phyloP scores from a whole-genome alignment of 2,888 invertebrate species.

The Stictocephala bisonia region DNA sequence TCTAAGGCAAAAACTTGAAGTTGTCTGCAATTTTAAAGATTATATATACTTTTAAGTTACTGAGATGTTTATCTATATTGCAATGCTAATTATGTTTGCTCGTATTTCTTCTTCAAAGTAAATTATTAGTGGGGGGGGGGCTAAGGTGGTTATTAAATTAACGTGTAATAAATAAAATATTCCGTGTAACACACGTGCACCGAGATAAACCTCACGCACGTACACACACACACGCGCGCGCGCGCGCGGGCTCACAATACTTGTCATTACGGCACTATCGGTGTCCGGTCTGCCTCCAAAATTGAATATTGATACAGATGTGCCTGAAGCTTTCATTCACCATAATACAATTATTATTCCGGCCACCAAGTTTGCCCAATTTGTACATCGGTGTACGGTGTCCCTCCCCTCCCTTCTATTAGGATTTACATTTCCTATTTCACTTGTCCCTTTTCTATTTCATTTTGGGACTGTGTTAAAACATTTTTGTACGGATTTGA shows the following conservation, averaged over 20 bases:
- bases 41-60: too few species aligned
- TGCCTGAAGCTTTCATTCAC: constrained; percentile 26
- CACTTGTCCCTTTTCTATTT: too few species aligned
- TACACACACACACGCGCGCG: constrained; percentile 37
- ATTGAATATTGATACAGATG: constrained; percentile 42
- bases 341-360: constrained; percentile 34
- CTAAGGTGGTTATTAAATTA: too few species aligned
- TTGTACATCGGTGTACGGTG: constrained; percentile 28
- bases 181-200: too few species aligned
- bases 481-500: neutral
- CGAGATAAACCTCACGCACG: constrained; percentile 23
- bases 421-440: too few species aligned
- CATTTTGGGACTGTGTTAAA: neutral
- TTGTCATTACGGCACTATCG: constrained; percentile 29
- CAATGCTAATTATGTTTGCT: too few species aligned
- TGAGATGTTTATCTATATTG: too few species aligned
- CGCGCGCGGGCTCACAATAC: constrained; percentile 20
- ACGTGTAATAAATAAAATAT: too few species aligned
- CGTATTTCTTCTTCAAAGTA: too few species aligned
- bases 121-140: too few species aligned
- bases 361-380: constrained; percentile 38
- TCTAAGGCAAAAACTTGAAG: too few species aligned
- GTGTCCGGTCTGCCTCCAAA: neutral
- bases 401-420: neutral
- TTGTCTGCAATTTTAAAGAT: too few species aligned